Evolutionary conservation across 2,888 invertebrate genomes (phyloP).

Genomic region (Hypena proboscidalis): DNA sequence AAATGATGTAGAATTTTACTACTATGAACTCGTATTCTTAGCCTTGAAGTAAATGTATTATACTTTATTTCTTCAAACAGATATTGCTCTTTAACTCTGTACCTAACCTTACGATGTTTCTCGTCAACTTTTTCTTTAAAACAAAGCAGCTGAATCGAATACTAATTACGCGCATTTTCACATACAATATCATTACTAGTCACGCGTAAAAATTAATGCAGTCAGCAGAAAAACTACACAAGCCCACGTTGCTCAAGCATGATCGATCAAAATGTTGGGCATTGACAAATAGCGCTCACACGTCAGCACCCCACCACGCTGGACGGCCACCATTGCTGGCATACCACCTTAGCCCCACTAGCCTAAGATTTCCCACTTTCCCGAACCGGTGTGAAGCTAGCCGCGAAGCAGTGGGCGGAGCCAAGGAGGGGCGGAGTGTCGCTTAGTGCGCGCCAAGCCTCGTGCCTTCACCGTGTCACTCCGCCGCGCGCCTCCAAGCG

Average conservation of each 20-base stretch:
- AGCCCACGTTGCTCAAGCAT: constrained; percentile 27
- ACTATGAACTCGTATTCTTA: too few relatives aligned
- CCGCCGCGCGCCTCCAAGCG: constrained; percentile 57
- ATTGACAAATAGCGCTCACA: constrained; percentile 51
- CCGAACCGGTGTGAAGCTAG: constrained; percentile 70
- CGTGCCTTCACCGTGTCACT: constrained; percentile 51
- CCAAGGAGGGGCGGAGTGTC: constrained; percentile 67
- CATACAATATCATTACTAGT: constrained; percentile 8
- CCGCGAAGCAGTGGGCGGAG: constrained; percentile 67
- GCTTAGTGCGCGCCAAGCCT: constrained; percentile 51
- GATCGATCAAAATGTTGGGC: constrained; percentile 52
- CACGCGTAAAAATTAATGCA: constrained; percentile 25
- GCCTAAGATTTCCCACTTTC: constrained; percentile 77
- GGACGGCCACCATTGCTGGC: constrained; percentile 46
- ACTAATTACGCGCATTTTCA: neutral
- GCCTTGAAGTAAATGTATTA: too few relatives aligned
- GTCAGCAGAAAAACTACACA: constrained; percentile 28
- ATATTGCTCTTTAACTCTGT: too few relatives aligned
- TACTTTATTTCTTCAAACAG: too few relatives aligned
- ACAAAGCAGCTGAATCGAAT: too few relatives aligned
- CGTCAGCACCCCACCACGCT: constrained; percentile 56
- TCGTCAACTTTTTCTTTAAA: too few relatives aligned
- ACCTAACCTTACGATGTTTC: too few relatives aligned
- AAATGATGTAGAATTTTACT: too few relatives aligned
- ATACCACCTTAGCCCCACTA: constrained; percentile 63